Conservation (phyloP, 1,140 invertebrate species). For the Drosophila tristis region DNA sequence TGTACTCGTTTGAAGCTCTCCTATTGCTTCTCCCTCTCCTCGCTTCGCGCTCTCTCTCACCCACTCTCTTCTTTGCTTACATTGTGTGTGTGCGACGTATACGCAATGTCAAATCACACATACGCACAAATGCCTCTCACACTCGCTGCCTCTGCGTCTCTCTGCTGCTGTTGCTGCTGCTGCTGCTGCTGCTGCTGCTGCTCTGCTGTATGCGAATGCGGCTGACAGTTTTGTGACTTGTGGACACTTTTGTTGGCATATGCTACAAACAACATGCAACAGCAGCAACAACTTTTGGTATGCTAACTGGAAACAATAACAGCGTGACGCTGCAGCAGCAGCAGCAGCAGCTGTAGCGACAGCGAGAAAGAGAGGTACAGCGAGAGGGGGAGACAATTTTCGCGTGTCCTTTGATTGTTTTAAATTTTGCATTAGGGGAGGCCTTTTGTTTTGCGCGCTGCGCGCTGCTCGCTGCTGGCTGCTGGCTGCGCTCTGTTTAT, state of each 20-base stretch:
- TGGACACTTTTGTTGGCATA: conserved; percentile 34
- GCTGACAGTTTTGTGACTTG: conserved; percentile 37
- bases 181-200: background rate
- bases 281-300: background rate
- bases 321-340: background rate
- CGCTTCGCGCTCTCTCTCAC: no score
- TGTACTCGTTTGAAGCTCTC: no score
- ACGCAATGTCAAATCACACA: conserved; percentile 22
- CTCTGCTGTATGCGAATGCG: background rate
- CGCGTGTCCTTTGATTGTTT: conserved; percentile 37
- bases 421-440: conserved; percentile 49
- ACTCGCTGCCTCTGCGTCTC: background rate
- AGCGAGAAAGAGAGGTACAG: no score
- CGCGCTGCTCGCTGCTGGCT: conserved; percentile 10
- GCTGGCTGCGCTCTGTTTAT: conserved; percentile 6
- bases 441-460: conserved; percentile 25
- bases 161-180: background rate
- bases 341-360: no score
- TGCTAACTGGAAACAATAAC: conserved; percentile 19
- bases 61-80: background rate
- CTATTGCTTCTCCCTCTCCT: no score
- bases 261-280: background rate
- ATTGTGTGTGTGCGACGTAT: conserved; percentile 17
- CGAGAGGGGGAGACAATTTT: conserved; percentile 8
- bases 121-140: background rate